phyloP scores from a whole-genome alignment of 2,888 invertebrate species.

The Lingula anatina region DNA sequence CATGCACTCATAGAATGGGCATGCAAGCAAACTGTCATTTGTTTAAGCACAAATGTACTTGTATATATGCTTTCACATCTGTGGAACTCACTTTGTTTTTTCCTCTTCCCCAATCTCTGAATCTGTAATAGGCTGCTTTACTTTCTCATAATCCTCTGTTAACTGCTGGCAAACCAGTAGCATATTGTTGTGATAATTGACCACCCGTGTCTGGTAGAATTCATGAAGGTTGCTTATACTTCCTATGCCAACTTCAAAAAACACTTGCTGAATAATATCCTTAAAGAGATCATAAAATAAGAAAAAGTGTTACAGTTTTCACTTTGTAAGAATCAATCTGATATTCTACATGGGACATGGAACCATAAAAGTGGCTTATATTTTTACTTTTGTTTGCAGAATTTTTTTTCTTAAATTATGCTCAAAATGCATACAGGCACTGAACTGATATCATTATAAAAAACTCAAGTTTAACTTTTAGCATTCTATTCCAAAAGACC shows the following conservation, averaged over 20 bases:
- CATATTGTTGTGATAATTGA: constrained; percentile 46
- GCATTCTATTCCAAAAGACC: no score
- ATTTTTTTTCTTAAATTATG: background rate
- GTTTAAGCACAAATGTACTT: background rate
- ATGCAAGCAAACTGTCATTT: background rate
- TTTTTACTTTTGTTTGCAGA: no score
- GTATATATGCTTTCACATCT: background rate
- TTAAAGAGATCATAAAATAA: constrained; percentile 27
- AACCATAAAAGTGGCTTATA: no score
- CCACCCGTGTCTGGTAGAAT: constrained; percentile 58
- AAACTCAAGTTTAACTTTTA: no score
- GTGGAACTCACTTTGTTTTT: background rate
- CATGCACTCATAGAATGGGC: no score
- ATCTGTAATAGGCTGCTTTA: constrained; percentile 31
- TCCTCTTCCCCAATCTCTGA: constrained; percentile 13
- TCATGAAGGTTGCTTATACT: constrained; percentile 59
- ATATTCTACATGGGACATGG: no score
- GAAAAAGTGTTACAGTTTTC: background rate
- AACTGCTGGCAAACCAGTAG: constrained; percentile 42
- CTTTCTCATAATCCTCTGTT: constrained; percentile 47
- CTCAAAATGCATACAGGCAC: background rate
- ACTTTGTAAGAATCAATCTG: background rate
- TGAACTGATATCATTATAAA: no score
- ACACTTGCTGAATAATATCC: constrained; percentile 61
- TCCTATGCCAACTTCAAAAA: constrained; percentile 61